These are phyloP conservation scores for Diloba caeruleocephala DNA, from an alignment of 2,888 invertebrate species.

Conservation along the genomic window DNA sequence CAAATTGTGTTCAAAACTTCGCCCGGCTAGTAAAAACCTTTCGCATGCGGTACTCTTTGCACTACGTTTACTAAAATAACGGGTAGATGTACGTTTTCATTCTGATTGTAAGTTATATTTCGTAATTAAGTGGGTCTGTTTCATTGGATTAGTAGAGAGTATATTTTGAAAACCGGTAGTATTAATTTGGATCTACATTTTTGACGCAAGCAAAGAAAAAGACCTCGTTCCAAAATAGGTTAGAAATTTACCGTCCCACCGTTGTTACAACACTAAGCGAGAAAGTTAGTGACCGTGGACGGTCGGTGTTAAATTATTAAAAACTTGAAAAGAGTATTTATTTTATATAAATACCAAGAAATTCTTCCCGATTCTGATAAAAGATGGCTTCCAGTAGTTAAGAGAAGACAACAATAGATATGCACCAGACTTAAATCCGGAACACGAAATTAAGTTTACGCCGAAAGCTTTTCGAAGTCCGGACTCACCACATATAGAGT, in stretches of 20 bases:
- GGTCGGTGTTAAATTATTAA: too few species aligned
- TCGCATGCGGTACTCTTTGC: slow-evolving; percentile 56
- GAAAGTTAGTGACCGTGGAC: too few species aligned
- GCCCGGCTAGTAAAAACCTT: slow-evolving; percentile 61
- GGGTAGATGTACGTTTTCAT: slow-evolving; percentile 33
- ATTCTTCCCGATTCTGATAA: too few species aligned
- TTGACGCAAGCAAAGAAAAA: too few species aligned
- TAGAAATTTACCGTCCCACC: too few species aligned
- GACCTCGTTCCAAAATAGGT: too few species aligned
- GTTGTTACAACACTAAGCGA: too few species aligned
- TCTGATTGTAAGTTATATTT: slow-evolving; percentile 24
- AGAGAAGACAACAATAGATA: slow-evolving; percentile 30
- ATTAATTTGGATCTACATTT: too few species aligned
- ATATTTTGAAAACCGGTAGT: background rate
- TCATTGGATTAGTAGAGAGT: background rate
- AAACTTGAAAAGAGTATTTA: too few species aligned
- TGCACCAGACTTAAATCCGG: slow-evolving; percentile 40
- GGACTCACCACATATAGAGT: slow-evolving; percentile 67
- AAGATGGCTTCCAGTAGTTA: too few species aligned
- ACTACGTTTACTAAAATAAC: slow-evolving; percentile 57
- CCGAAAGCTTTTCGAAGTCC: slow-evolving; percentile 69
- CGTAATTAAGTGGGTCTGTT: slow-evolving; percentile 15
- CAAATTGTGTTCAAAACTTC: slow-evolving; percentile 73
- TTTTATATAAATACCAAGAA: too few species aligned
- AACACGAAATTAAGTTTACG: slow-evolving; percentile 60